Base-by-base conservation (phyloP, 2,797 vertebrate genomes). In the Takifugu ocellatus region DNA sequence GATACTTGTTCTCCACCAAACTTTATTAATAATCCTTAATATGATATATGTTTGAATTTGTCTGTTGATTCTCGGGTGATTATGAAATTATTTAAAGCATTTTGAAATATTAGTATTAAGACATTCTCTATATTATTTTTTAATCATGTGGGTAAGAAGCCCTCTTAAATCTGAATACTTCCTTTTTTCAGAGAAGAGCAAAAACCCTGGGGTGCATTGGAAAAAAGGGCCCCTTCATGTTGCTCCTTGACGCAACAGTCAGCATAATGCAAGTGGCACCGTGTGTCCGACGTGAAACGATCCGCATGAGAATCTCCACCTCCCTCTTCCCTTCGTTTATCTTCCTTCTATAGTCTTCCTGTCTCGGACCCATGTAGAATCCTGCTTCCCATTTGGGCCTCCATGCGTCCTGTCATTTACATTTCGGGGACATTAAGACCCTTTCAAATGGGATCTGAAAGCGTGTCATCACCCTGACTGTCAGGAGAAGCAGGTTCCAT, bases 241-340 rank as follows among this genome's bases (percentile, higher is more conserved):
- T 66, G 74, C 52, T 73, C 70, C 86, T 84, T 91, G 88, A 92
- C 63, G 86, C 84, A 83, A 88, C 88, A 84, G 87, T 91, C 79
- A 74, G 67, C 62, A 59, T 91, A 92, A 92, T 91, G 87, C 81
- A 86, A 88, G 88, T 91, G 91, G 90, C 91, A 90, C 69, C 59
- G 88, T 91, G 91, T 92, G 91, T 92, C 91, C 86, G 53, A 69
- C 70, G 75, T 56, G 79, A 75, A 84, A 82, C 64, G 71, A 81
- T 89, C 81, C 82, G 61, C 88, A 82, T 89, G 75, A 89, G 83
- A 88, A 85, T 83, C 85, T 61, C 84, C 69, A 84, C 77, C 82
- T 65, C 76, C 73, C 56, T 36, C 63, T 66, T 25, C 61, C 63
- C 73, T 71, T 67, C 49, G 51, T 77, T 81, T 86, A 84, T 85